These are phyloP conservation scores for Danio rerio DNA, from an alignment of 2,113 vertebrate species.

Conservation along the genomic window DNA sequence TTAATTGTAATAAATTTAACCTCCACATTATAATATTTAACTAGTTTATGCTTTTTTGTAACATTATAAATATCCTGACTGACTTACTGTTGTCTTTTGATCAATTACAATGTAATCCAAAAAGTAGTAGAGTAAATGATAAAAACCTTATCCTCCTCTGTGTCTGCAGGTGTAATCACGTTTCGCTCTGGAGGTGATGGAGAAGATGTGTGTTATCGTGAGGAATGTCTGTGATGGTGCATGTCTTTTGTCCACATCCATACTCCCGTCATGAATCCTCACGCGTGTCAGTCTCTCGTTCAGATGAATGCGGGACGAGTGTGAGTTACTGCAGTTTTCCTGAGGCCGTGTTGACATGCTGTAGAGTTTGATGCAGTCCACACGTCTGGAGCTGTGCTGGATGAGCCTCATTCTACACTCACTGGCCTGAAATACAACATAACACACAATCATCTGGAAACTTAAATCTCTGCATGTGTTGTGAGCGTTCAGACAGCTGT, in stretches of 20 bases:
- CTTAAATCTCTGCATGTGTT: neutral
- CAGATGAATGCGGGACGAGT: neutral
- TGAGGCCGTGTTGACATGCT: neutral
- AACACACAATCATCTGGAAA: neutral
- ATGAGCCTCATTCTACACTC: neutral
- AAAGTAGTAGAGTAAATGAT: no score
- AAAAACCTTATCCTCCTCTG: no score
- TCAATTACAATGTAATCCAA: no score
- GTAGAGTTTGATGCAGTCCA: constrained; percentile 5
- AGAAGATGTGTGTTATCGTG: neutral
- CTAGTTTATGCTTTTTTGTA: no score
- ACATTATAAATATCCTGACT: no score
- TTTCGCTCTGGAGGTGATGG: neutral
- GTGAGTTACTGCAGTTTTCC: neutral
- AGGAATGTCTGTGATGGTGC: constrained; percentile 13
- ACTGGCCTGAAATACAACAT: neutral
- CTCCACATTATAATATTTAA: no score
- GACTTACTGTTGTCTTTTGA: no score
- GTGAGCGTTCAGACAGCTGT: neutral
- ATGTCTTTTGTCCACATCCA: neutral
- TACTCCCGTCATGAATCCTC: constrained; percentile 23
- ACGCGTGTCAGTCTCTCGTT: neutral
- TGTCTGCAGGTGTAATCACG: no score
- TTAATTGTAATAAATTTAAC: no score
- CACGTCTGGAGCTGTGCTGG: neutral